Evolutionary conservation across 2,888 invertebrate genomes (phyloP), one percentile per base, ranked within the genome.

Genomic region (Polymixis lichenea): DNA sequence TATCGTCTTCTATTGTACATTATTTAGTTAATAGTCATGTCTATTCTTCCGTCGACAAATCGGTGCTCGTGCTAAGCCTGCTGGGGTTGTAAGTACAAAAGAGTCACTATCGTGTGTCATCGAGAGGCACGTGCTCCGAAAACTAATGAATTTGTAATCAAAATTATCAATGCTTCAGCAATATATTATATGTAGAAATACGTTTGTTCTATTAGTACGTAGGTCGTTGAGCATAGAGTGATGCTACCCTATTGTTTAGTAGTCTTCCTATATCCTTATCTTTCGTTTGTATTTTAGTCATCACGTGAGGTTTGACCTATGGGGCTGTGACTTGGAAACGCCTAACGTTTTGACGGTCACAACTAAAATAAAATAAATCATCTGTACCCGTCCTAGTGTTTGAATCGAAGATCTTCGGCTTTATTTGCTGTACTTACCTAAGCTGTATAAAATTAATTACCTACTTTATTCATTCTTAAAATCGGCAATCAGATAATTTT

Each of bases 71-170:
- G n/a, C n/a, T n/a, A n/a, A n/a, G n/a, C n/a, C n/a, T n/a, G n/a
- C 64, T 60, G 72, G 68, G 75, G 80, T 78, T 65, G 64, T n/a
- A n/a, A n/a, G n/a, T 71, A 82, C 72, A 78, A 82, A 83, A 81
- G 83, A 87, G 87, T 83, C 87, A 84, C 87, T 86, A 89, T 86
- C 73, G 82, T 60, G 78, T 65, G 71, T 55, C 66, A 78, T 82
- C 75, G 62, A 61, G 7, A 22, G 49, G 80, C 85, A 90, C 94
- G 94, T 94, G 94, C 85, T 86, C 79, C 68, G 93, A 87, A 91
- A 89, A 72, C 70, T 89, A 93, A 94, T 91, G 80, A 84, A 83
- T 87, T 86, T 80, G 89, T 87, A 91, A 91, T 90, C 86, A 82
- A 76, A 84, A 78, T 74, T 79, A 82, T 87, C 79, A 65, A 80